Conservation (phyloP, 2,797 vertebrate species). For the Carduelis carduelis region DNA sequence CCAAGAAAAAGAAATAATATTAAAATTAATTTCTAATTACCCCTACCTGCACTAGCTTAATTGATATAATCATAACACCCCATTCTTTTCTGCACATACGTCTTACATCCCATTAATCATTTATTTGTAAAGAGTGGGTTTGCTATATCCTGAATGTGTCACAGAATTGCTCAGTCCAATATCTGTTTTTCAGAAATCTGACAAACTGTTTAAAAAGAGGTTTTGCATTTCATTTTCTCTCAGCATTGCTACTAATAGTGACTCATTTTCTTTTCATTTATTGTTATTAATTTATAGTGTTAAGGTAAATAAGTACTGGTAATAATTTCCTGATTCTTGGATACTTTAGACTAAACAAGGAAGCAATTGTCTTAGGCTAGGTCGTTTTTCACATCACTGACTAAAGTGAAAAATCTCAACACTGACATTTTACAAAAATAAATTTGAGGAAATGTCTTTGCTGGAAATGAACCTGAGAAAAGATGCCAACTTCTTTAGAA, state of each 20-base stretch:
- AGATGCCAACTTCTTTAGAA: not conserved
- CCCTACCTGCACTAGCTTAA: not conserved
- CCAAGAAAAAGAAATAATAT: not conserved
- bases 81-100: not conserved
- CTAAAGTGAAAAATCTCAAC: not conserved
- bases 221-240: not conserved
- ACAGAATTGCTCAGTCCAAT: not conserved
- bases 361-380: not conserved
- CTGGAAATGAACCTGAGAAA: not conserved
- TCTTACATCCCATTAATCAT: not conserved
- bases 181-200: not conserved
- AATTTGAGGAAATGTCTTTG: not conserved
- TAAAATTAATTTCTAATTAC: not conserved
- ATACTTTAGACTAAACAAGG: not conserved
- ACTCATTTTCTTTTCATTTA: not conserved
- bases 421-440: not conserved
- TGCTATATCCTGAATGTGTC: not conserved
- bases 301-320: not conserved
- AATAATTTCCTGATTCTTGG: not conserved
- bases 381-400: rapidly evolving
- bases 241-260: not conserved
- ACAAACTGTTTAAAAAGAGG: not conserved
- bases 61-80: not conserved
- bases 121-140: not conserved
- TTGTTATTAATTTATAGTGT: not conserved